Conservation (phyloP, 2,888 invertebrate species). For the Mesochorus sp. region DNA sequence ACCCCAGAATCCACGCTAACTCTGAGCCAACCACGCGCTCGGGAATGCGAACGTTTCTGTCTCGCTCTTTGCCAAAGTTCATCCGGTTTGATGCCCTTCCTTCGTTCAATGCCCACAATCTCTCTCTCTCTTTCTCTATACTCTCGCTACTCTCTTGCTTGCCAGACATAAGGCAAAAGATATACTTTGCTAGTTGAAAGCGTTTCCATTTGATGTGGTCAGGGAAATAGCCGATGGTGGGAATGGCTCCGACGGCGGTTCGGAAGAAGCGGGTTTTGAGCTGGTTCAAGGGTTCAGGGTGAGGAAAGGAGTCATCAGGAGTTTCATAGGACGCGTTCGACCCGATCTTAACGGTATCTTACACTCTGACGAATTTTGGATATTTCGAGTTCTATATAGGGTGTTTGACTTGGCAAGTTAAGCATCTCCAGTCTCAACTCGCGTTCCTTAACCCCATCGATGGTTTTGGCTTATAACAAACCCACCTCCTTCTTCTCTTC, state of each 20-base stretch:
- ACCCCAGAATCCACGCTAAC: neutral
- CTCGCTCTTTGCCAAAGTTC: conserved; percentile 38
- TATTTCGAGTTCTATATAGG: conserved; percentile 76
- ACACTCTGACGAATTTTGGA: conserved; percentile 71
- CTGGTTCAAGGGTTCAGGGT: conserved; percentile 30
- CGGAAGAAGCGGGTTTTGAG: conserved; percentile 23
- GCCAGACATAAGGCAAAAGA: conserved; percentile 42
- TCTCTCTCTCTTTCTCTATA: too few species aligned
- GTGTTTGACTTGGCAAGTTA: conserved; percentile 79
- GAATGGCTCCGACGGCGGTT: conserved; percentile 13
- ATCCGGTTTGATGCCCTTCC: conserved; percentile 22
- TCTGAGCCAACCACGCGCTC: conserved; percentile 3
- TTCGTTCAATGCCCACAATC: neutral
- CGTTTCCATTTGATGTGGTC: conserved; percentile 76
- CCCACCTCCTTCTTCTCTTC: conserved; percentile 24
- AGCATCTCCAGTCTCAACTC: conserved; percentile 63
- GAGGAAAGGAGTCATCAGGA: conserved; percentile 21
- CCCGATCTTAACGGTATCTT: conserved; percentile 73
- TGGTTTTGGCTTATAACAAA: conserved; percentile 20
- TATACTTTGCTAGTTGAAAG: conserved; percentile 68
- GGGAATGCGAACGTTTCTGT: conserved; percentile 29
- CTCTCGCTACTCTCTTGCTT: conserved; percentile 37
- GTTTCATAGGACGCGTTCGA: conserved; percentile 60
- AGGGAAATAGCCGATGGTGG: conserved; percentile 50
- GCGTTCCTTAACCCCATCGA: conserved; percentile 31